Base-by-base conservation (phyloP, 2,113 vertebrate species). In the Cynocephalus volans region DNA sequence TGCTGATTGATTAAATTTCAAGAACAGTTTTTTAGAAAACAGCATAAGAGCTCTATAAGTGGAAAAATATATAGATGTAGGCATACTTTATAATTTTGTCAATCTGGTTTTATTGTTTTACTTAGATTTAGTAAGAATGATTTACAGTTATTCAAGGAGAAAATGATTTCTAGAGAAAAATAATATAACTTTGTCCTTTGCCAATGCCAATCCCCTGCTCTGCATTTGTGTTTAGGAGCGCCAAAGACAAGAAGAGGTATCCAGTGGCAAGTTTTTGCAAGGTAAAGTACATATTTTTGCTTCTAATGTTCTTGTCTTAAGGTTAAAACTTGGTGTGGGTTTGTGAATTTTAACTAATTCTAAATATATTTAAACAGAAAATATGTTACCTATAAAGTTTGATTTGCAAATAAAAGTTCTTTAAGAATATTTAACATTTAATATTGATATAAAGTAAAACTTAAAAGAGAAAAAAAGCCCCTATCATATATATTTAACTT, bases 221-320 rank as follows among this genome's bases (percentile, higher is more conserved):
- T 95, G n/a, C 60, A 1, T 98, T 98, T 98, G 93, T 95, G 73
- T 98, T 98, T 97, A 99, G 99, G 99, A 99, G 95, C 99, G 99
- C 91, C 99, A 99, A 94, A 99, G 98, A 97, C 99, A 99, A 98
- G 99, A 98, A 87, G 98, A 98, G 89, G 98, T 99, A 75, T 99
- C 99, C 6, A 99, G 97, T 98, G 99, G 99, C 81, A 97, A 99
- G 60, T 97, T 98, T 94, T 97, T 98, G 91, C 98, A 98, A 98
- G 99, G 99, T 99, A 98, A 88, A 98, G 98, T 72, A 75, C 18
- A 31, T 79, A 58, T 9, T 73, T 84, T 93, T 92, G 75, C 52
- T 93, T 86, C 19, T 54, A 12, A 60, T 90, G 28, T 84, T 93
- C 41, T 92, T 85, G 83, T 52, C 31, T 93, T 91, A 56, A 76